Evolutionary conservation across 2,797 vertebrate species (phyloP).

Genomic region (Triplophysa yarkandensis): DNA sequence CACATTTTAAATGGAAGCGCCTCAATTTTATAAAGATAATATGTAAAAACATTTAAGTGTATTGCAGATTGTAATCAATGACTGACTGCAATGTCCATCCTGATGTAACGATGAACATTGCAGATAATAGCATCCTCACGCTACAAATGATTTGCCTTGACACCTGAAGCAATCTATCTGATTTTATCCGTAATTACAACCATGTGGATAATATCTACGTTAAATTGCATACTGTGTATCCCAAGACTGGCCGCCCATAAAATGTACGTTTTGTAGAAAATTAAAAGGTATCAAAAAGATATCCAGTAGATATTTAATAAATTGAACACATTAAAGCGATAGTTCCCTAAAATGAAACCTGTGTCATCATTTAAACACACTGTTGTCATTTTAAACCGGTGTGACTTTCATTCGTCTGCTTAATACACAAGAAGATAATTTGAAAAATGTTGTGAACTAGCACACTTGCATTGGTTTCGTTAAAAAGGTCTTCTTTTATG

Average conservation of each 20-base stretch:
- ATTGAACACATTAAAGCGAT: not conserved
- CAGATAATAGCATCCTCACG: constrained; percentile 35
- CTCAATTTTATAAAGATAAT: not conserved
- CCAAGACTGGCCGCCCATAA: not conserved
- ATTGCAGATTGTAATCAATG: not conserved
- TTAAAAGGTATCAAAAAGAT: not conserved
- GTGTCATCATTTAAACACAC: too few species aligned
- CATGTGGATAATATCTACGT: constrained; percentile 34
- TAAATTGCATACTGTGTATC: constrained; percentile 22
- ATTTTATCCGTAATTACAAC: constrained; percentile 29
- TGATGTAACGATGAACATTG: constrained; percentile 48
- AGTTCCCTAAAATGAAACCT: too few species aligned
- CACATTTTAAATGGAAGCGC: not conserved
- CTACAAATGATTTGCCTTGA: constrained; percentile 55
- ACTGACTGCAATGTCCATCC: not conserved
- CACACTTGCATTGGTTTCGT: too few species aligned
- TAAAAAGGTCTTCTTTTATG: too few species aligned
- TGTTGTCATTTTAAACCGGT: too few species aligned
- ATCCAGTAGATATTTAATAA: not conserved
- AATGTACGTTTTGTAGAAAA: not conserved
- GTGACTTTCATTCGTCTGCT: too few species aligned
- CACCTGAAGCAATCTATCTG: not conserved
- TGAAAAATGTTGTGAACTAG: too few species aligned
- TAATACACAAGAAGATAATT: too few species aligned
- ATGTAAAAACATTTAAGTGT: constrained; percentile 14